Evolutionary conservation across 2,888 invertebrate genomes (phyloP).

Genomic region (Sesamia inferens): DNA sequence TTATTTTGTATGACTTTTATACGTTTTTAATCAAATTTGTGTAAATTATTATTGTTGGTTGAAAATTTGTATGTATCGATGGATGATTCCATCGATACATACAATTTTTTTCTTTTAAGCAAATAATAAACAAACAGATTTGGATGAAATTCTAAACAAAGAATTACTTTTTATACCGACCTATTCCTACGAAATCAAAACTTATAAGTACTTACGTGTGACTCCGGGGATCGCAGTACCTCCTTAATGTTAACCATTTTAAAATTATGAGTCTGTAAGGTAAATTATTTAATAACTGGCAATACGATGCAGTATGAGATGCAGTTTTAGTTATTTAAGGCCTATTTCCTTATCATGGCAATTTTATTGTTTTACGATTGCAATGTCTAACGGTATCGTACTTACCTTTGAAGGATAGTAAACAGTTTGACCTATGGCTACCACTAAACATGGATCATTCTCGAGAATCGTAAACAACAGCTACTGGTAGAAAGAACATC

Average conservation of each 20-base stretch:
- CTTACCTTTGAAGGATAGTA: constrained; percentile 38
- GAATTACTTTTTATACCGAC: too few species aligned
- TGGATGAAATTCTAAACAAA: too few species aligned
- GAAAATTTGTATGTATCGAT: too few species aligned
- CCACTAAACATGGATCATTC: background rate
- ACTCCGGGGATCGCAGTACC: too few species aligned
- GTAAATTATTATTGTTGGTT: too few species aligned
- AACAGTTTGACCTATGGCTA: constrained; percentile 2
- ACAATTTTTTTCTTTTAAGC: too few species aligned
- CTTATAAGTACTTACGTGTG: too few species aligned
- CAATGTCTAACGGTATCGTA: constrained; percentile 22
- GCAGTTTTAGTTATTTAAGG: background rate
- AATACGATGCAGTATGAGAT: background rate
- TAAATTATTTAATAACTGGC: background rate
- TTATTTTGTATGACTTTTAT: too few species aligned
- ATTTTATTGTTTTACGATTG: constrained; percentile 34
- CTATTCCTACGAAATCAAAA: too few species aligned
- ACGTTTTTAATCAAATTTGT: too few species aligned
- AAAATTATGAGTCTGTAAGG: background rate
- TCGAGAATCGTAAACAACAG: background rate
- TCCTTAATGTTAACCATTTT: background rate
- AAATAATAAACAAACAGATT: too few species aligned
- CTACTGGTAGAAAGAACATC: background rate
- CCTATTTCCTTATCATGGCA: constrained; percentile 22
- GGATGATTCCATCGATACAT: too few species aligned